Base-by-base conservation (phyloP, 2,797 vertebrate genomes). In the Ceyx erithaca region DNA sequence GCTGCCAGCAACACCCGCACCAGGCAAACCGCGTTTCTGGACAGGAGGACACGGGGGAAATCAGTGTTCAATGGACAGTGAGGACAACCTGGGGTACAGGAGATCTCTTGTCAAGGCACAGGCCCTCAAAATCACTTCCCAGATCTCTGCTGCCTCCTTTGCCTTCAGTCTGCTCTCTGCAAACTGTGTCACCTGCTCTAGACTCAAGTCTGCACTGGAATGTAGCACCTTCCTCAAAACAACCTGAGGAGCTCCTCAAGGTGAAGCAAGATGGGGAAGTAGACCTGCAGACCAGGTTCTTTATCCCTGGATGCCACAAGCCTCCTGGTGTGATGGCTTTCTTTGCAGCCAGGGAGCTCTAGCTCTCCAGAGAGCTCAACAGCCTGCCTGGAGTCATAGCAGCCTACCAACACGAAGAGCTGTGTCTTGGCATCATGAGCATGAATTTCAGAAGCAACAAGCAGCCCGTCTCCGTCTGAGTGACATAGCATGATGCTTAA, bases 401-500 rank as follows among this genome's bases (percentile, higher is more conserved):
- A 58, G 43, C 66, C 33, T 1, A 4, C 30, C 0, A 1, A 35
- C 58, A 40, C 12, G 31, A 18, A 21, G 25, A 67, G 40, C 46
- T 61, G 58, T 21, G 22, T 14, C 25, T 15, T 4, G 7, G 7
- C 25, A 21, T 21, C 2, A 3, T 23, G 28, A 67, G 30, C 25
- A 5, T 1, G 0, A 35, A 35, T 10, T 23, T 18, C 25, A 19
- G 45, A 22, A 68, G 45, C 16, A 40, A 31, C 1, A 8, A 72
- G 66, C 22, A 23, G 54, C 33, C 58, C 7, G 2, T 25, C 20
- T 21, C 58, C 11, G 2, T 25, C 20, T 21, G 16, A 64, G 70
- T 0, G 0, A 66, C 7, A 6, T 1, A 4, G 30, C 14, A 26
- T 1, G 1, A 17, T 7, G 31, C 15, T 69, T 23, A 25, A 49